phyloP scores from a whole-genome alignment of 1,140 invertebrate species.

The Onthophagus taurus region DNA sequence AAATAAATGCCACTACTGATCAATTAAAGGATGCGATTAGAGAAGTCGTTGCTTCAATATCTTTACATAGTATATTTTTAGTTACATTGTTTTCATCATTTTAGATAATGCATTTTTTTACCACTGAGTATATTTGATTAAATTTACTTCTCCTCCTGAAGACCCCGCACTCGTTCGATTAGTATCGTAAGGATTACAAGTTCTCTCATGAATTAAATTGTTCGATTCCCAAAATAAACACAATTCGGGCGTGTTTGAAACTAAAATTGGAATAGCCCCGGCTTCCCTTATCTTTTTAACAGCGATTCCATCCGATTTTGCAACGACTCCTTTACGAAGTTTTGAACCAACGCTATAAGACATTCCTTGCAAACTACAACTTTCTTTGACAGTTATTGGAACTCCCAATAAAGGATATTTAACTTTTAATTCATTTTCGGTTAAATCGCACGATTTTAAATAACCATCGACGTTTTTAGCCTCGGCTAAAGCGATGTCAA shows the following conservation, averaged over 20 bases:
- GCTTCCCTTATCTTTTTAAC: slow-evolving; percentile 51
- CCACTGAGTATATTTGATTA: no score
- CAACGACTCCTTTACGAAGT: slow-evolving; percentile 43
- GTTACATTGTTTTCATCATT: no score
- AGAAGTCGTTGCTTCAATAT: no score
- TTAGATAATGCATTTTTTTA: no score
- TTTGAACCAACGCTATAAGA: slow-evolving; percentile 55
- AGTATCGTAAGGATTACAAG: slow-evolving; percentile 70
- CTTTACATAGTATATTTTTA: no score
- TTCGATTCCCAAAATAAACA: slow-evolving; percentile 57
- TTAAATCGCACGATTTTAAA: slow-evolving; percentile 35
- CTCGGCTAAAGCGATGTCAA: slow-evolving; percentile 52
- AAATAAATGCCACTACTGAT: no score
- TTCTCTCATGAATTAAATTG: slow-evolving; percentile 61
- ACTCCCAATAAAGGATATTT: slow-evolving; percentile 60
- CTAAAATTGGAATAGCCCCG: slow-evolving; percentile 66
- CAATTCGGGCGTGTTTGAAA: slow-evolving; percentile 76
- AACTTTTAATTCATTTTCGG: slow-evolving; percentile 33
- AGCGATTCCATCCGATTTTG: slow-evolving; percentile 49
- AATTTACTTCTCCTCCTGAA: slow-evolving; percentile 60
- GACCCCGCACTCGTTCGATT: slow-evolving; percentile 58
- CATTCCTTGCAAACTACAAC: slow-evolving; percentile 33
- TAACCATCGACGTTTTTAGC: slow-evolving; percentile 50
- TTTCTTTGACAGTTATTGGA: slow-evolving; percentile 67
- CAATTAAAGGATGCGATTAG: no score